phyloP scores from a whole-genome alignment of 2,113 vertebrate genomes.

The Rhynchopsitta pachyrhyncha region DNA sequence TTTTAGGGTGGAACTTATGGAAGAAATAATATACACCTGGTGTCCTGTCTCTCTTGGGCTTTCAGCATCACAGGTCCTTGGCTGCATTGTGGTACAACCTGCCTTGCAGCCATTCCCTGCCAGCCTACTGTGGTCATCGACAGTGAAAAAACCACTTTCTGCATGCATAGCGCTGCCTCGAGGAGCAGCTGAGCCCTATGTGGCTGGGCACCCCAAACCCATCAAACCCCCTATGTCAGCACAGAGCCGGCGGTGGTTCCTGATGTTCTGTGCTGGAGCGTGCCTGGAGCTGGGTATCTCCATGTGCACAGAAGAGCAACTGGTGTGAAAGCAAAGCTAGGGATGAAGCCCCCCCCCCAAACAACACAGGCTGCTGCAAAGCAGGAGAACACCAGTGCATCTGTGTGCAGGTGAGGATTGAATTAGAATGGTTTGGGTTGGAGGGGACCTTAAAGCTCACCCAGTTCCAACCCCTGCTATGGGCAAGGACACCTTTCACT shows the following conservation, averaged over 20 bases:
- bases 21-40: accelerated
- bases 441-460: background rate
- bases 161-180: accelerated
- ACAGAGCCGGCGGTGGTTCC: accelerated
- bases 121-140: accelerated
- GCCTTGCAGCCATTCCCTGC: background rate
- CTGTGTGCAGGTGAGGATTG: background rate
- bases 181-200: background rate
- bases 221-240: accelerated
- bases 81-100: background rate
- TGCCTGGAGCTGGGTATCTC: background rate
- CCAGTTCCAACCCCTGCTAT: background rate
- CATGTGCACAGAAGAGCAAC: accelerated
- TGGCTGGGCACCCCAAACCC: no score
- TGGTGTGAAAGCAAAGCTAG: accelerated
- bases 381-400: background rate
- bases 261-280: accelerated
- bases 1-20: background rate
- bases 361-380: background rate
- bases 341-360: background rate
- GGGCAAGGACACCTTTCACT: background rate
- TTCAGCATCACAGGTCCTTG: background rate
- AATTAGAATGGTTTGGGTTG: background rate
- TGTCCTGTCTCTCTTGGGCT: background rate
- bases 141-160: background rate